These are phyloP conservation scores for Alectoris magna DNA, from an alignment of 2,797 vertebrate species.

Conservation along the genomic window DNA sequence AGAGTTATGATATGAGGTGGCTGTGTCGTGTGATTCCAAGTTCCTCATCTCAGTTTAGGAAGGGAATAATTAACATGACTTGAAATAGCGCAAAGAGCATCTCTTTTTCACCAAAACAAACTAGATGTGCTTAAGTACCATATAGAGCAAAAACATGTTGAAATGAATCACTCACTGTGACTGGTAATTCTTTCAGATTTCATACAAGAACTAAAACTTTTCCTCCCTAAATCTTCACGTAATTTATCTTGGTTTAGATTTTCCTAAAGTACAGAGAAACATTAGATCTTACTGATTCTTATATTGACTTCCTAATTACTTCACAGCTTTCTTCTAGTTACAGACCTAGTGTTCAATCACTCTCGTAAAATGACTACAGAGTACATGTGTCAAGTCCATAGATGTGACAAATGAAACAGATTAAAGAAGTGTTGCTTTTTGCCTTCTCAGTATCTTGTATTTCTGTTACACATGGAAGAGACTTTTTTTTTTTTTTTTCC, in stretches of 20 bases:
- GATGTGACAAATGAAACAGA: not conserved
- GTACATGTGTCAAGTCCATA: not conserved
- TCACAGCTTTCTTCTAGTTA: not conserved
- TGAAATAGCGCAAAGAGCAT: not conserved
- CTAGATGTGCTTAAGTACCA: not conserved
- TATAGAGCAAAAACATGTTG: not conserved
- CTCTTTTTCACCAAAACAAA: not conserved
- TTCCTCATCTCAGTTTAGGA: not conserved
- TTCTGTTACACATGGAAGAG: not conserved
- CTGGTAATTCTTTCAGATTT: not conserved
- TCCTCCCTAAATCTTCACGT: not conserved
- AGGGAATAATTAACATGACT: not conserved
- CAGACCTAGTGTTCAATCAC: not conserved
- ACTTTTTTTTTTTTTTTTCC: not conserved
- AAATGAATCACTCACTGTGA: not conserved
- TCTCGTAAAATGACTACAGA: not conserved
- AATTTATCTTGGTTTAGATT: not conserved
- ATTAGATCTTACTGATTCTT: not conserved
- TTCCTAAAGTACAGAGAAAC: not conserved
- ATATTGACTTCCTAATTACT: not conserved
- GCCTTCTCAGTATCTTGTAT: not conserved
- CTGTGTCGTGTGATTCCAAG: not conserved
- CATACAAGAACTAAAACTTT: not conserved
- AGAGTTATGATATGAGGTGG: not conserved
- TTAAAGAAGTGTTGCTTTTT: not conserved